phyloP scores from a whole-genome alignment of 1,140 invertebrate species.

The Nymphalis io region DNA sequence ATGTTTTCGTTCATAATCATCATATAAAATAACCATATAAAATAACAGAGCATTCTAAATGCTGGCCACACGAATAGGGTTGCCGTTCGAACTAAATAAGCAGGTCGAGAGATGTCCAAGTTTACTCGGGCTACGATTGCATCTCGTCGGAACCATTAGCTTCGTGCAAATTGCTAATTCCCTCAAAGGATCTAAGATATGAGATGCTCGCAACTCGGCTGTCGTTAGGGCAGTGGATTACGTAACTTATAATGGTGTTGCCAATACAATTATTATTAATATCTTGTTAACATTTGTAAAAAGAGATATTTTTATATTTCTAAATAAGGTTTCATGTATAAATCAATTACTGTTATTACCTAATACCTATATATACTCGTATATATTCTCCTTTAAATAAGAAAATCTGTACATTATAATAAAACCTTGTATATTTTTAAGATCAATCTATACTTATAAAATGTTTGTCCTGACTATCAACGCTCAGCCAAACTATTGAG shows the following conservation, averaged over 20 bases:
- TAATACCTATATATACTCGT: too few relatives aligned
- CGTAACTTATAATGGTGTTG: neutral
- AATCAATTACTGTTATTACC: too few relatives aligned
- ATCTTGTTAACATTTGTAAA: too few relatives aligned
- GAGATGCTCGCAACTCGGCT: neutral
- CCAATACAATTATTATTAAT: neutral
- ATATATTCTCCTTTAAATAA: too few relatives aligned
- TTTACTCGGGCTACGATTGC: constrained; percentile 22
- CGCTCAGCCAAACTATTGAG: too few relatives aligned
- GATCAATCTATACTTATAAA: too few relatives aligned
- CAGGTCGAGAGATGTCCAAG: constrained; percentile 6
- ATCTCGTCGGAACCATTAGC: constrained; percentile 29
- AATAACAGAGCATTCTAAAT: neutral
- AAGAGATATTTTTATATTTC: neutral
- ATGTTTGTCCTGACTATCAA: too few relatives aligned
- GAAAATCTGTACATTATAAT: too few relatives aligned
- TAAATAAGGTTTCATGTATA: too few relatives aligned
- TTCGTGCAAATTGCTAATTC: constrained; percentile 42
- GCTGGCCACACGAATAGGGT: neutral
- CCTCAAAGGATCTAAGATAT: constrained; percentile 16
- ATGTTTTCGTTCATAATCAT: neutral
- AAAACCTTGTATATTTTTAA: too few relatives aligned
- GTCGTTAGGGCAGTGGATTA: neutral
- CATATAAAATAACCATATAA: neutral
- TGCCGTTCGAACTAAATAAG: constrained; percentile 13